Conservation (phyloP, 2,797 vertebrate genomes). For the Myotis pilosus region DNA sequence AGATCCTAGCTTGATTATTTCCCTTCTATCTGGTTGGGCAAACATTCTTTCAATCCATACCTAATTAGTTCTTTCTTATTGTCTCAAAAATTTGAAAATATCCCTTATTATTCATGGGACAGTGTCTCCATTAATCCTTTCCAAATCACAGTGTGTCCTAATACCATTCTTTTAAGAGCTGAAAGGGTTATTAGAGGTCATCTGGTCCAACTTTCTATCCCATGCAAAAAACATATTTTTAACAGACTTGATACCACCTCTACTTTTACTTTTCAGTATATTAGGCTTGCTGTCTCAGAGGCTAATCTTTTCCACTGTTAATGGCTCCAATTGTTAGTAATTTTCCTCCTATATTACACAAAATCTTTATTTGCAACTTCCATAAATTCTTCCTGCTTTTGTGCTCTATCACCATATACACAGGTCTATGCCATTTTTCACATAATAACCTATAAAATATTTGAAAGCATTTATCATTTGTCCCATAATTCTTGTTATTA, state of each 20-base stretch:
- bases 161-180: constrained; percentile 1
- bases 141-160: constrained; percentile 30
- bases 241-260: not conserved
- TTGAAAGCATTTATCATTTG: not conserved
- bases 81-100: constrained; percentile 13
- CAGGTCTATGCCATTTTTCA: not conserved
- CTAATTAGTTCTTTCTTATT: not conserved
- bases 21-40: not conserved
- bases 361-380: constrained; percentile 14
- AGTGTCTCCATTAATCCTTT: not conserved
- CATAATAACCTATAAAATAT: constrained; percentile 17
- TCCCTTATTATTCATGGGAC: not conserved
- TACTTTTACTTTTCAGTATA: constrained; percentile 23
- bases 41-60: constrained; percentile 7
- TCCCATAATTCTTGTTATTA: constrained; percentile 7
- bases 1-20: not conserved
- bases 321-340: not conserved
- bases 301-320: not conserved
- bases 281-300: not conserved
- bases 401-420: not conserved
- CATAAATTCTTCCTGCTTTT: constrained; percentile 23
- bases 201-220: not conserved
- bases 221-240: constrained; percentile 28
- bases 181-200: constrained; percentile 34
- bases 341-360: not conserved